A percentile compares a stretch with the other conserved stretches of the same genome.
These are phyloP conservation scores for Acrossocheilus fasciatus DNA, from an alignment of 2,797 vertebrate species.

Conservation along the genomic window DNA sequence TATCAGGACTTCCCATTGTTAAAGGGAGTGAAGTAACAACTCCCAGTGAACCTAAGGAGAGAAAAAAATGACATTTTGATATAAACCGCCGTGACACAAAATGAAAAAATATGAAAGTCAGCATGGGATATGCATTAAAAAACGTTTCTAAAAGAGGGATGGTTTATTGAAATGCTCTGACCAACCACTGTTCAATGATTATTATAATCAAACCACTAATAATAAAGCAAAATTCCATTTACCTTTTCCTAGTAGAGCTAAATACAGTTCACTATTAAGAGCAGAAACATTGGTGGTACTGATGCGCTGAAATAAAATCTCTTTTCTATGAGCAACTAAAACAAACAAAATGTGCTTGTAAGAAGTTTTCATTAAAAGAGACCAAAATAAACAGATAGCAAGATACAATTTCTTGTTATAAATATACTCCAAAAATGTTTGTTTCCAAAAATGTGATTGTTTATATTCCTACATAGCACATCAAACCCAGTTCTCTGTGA, in stretches of 20 bases:
- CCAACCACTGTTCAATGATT: constrained; percentile 32
- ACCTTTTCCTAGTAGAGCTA: not conserved
- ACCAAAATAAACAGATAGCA: constrained; percentile 8
- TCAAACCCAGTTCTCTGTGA: constrained; percentile 1
- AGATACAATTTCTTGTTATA: constrained; percentile 9
- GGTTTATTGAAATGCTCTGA: constrained; percentile 2
- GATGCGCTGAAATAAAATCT: not conserved
- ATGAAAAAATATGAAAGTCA: constrained; percentile 13
- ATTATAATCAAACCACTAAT: constrained; percentile 32
- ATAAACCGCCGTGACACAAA: constrained; percentile 9
- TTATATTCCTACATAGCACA: not conserved
- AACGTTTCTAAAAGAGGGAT: constrained; percentile 3
- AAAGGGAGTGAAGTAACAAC: constrained; percentile 63
- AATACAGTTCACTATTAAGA: not conserved
- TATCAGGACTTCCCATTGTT: constrained; percentile 73
- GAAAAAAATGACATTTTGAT: constrained; percentile 54
- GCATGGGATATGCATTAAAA: constrained; percentile 6
- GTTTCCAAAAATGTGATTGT: constrained; percentile 21
- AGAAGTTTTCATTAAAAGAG: not conserved
- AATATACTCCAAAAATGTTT: constrained; percentile 23
- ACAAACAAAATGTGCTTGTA: constrained; percentile 15
- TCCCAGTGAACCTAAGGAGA: constrained; percentile 70
- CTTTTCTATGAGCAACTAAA: constrained; percentile 4
- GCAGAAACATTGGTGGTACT: not conserved
- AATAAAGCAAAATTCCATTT: not conserved